phyloP scores from a whole-genome alignment of 2,888 invertebrate genomes.

The Melanostoma mellinum region DNA sequence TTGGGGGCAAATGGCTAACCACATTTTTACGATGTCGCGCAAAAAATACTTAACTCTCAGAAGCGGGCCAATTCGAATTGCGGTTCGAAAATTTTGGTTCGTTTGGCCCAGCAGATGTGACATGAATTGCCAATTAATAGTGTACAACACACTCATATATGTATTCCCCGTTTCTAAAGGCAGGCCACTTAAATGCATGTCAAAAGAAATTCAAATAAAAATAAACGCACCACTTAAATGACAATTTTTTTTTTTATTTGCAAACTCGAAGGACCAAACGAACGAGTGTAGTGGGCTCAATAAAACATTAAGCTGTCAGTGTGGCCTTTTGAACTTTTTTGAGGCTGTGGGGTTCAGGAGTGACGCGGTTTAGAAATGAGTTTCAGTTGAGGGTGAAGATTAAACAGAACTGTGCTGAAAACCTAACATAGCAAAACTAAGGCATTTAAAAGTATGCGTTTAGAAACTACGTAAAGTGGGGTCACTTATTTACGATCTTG shows the following conservation, averaged over 20 bases:
- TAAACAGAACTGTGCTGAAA: too few relatives aligned
- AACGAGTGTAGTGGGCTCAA: too few relatives aligned
- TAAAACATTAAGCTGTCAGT: too few relatives aligned
- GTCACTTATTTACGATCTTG: too few relatives aligned
- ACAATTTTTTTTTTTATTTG: constrained; percentile 52
- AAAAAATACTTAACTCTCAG: constrained; percentile 3
- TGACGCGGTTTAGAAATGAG: too few relatives aligned
- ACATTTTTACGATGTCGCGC: constrained; percentile 50
- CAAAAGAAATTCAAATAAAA: constrained; percentile 3
- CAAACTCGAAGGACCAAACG: constrained; percentile 26
- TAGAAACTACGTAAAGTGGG: too few relatives aligned
- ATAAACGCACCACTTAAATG: constrained; percentile 33
- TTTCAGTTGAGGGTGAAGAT: too few relatives aligned
- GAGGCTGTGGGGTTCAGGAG: too few relatives aligned
- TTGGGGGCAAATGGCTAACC: not conserved
- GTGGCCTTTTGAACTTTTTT: too few relatives aligned
- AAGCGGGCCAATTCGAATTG: constrained; percentile 53
- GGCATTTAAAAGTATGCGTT: too few relatives aligned
- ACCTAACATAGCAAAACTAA: too few relatives aligned
- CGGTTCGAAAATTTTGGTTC: constrained; percentile 28
- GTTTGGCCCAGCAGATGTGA: constrained; percentile 24
- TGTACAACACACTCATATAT: constrained; percentile 2
- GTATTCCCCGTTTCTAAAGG: not conserved
- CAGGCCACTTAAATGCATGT: not conserved
- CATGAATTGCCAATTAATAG: constrained; percentile 65